Base-by-base conservation (phyloP, 2,113 vertebrate species). In the Pomatorhinus ruficollis region DNA sequence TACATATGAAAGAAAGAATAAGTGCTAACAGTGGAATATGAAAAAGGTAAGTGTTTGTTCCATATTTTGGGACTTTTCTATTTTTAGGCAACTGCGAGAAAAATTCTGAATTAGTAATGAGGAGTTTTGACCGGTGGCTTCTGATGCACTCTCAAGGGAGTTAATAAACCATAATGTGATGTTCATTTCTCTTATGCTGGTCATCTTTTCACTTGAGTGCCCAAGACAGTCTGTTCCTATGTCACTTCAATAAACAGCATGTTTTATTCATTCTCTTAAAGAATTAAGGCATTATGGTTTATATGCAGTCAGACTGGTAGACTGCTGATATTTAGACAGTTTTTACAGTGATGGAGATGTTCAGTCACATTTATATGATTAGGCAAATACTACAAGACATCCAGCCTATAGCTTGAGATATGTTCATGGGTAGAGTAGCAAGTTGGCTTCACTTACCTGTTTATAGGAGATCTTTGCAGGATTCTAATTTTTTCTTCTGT, bases 211-310 rank as follows among this genome's bases (percentile, higher is more conserved):
- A 72, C 70, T 83, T 57, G 59, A 94, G 57, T 83, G 74, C 49
- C 70, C 0, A 3, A 87, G 65, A 82, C 57, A 61, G 61, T 50
- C 81, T 87, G 89, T 84, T 57, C 93, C 57, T 33, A 10, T 93
- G 75, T 87, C 83, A 85, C 57, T 95, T 85, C 90, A 94, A 86
- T 90, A 88, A 95, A 31, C 52, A 1, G 0, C 70, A 83, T 86
- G 42, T 85, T 93, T 97, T 93, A 93, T 90, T 94, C 49, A 93
- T 96, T 88, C 45, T 49, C 14, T 49, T 57, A 53, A 69, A 72
- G 49, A 79, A 53, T n/a, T 83, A 54, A 69, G 17, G 14, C 30
- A 20, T 80, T 68, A 53, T 0, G 5, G n/a, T 69, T 72, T 16
- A 12, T 19, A 54, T 37, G 7, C 39, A 78, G 53, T 31, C 45